Evolutionary conservation across 23 tunicate genomes (phyloP).

Genomic region (Pegea sp.): DNA sequence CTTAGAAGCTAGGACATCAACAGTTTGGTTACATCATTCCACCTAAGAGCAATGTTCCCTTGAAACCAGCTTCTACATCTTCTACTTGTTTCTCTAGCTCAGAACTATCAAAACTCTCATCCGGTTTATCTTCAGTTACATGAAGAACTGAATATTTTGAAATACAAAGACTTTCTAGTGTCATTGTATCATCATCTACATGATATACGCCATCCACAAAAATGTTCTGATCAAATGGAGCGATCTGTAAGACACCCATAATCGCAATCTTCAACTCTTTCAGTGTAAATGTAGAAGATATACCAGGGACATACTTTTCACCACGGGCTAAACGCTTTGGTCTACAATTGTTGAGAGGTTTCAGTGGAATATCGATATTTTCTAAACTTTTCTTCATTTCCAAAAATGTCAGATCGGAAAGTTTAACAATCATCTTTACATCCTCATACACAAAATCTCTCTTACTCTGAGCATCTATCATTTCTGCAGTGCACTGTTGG

Average conservation of each 20-base stretch:
- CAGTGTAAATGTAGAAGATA: slow-evolving; percentile 48
- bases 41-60: slow-evolving; percentile 59
- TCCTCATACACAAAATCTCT: no score
- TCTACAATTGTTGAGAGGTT: neutral
- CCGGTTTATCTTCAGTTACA: slow-evolving; percentile 38
- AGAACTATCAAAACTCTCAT: slow-evolving; percentile 9
- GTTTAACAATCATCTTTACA: no score
- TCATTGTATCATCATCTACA: slow-evolving; percentile 15
- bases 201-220: slow-evolving; percentile 25
- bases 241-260: slow-evolving; percentile 43
- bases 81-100: slow-evolving; percentile 18
- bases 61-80: slow-evolving; percentile 54
- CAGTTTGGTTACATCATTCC: no score
- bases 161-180: slow-evolving; percentile 23
- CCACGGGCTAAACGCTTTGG: slow-evolving; percentile 25
- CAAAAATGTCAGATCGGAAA: no score
- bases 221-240: slow-evolving; percentile 82
- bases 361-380: neutral
- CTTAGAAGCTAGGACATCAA: no score
- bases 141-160: slow-evolving; percentile 20
- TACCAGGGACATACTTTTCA: slow-evolving; percentile 24
- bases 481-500: no score
- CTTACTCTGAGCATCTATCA: no score
- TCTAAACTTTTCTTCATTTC: no score
- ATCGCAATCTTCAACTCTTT: slow-evolving; percentile 51